Evolutionary conservation across 2,888 invertebrate species (phyloP).

Genomic region (Lithophane semibrunnea): DNA sequence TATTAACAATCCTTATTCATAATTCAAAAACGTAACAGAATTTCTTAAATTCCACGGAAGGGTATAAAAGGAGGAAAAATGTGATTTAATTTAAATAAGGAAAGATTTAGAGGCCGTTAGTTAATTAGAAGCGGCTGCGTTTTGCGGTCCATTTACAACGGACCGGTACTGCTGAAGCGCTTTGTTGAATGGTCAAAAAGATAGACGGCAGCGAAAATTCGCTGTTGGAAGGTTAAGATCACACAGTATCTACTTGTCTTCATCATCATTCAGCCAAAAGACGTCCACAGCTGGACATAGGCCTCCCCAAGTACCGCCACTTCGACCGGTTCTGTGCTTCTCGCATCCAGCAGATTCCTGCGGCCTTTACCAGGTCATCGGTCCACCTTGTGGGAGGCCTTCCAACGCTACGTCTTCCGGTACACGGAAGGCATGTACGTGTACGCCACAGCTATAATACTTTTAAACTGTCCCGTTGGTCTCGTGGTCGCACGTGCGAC

Average conservation of each 20-base stretch:
- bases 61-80: conserved; percentile 47
- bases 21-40: conserved; percentile 43
- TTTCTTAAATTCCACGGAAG: conserved; percentile 34
- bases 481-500: too few relatives aligned
- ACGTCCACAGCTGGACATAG: too few relatives aligned
- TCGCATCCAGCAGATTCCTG: too few relatives aligned
- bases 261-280: too few relatives aligned
- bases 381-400: too few relatives aligned
- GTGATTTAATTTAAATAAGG: conserved; percentile 57
- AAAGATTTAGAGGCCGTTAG: conserved; percentile 66
- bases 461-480: too few relatives aligned
- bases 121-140: conserved; percentile 72
- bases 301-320: too few relatives aligned
- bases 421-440: too few relatives aligned
- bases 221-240: not conserved
- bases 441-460: too few relatives aligned
- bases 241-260: not conserved
- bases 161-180: conserved; percentile 35
- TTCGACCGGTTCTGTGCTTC: too few relatives aligned
- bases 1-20: conserved; percentile 35
- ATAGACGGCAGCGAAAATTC: not conserved
- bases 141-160: conserved; percentile 69
- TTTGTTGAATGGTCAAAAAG: conserved; percentile 36
- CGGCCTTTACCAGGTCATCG: too few relatives aligned
- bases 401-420: too few relatives aligned